Conservation (phyloP, 2,888 invertebrate species). For the Andrena praecox region DNA sequence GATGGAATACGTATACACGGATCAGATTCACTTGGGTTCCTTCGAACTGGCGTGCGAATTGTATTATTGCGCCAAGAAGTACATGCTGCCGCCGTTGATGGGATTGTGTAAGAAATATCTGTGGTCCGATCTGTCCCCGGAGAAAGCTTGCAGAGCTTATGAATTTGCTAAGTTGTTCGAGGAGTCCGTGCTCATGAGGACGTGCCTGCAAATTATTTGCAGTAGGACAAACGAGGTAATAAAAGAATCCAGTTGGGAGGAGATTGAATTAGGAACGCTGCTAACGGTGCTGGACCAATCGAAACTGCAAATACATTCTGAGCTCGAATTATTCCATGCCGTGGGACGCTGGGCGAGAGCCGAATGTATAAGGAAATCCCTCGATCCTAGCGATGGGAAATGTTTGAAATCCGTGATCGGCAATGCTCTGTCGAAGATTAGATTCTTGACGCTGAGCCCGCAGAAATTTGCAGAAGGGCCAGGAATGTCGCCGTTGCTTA, state of each 20-base stretch:
- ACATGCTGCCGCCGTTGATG: constrained; percentile 93
- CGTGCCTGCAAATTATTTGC: constrained; percentile 93
- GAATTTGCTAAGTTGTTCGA: constrained; percentile 95
- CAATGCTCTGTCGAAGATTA: constrained; percentile 90
- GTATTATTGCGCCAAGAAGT: constrained; percentile 95
- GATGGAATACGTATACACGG: constrained; percentile 94
- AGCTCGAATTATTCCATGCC: constrained; percentile 92
- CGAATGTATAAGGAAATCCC: constrained; percentile 86
- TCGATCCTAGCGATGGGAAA: constrained; percentile 77
- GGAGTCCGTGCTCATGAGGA: constrained; percentile 92
- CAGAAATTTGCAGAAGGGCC: constrained; percentile 94
- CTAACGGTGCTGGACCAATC: constrained; percentile 91
- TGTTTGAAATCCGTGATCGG: constrained; percentile 82
- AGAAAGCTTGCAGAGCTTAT: constrained; percentile 93
- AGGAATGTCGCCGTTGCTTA: constrained; percentile 90
- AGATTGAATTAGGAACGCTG: constrained; percentile 91
- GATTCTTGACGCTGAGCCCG: constrained; percentile 92
- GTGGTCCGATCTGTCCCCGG: constrained; percentile 92
- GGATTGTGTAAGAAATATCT: constrained; percentile 93
- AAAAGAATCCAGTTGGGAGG: constrained; percentile 91
- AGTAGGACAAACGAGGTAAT: constrained; percentile 91
- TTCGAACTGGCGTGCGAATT: constrained; percentile 95
- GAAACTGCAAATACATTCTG: constrained; percentile 90
- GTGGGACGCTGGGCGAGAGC: constrained; percentile 89
- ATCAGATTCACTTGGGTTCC: constrained; percentile 90